phyloP scores from a whole-genome alignment of 2,113 vertebrate species.

The Lamprologus ornatipinnis region DNA sequence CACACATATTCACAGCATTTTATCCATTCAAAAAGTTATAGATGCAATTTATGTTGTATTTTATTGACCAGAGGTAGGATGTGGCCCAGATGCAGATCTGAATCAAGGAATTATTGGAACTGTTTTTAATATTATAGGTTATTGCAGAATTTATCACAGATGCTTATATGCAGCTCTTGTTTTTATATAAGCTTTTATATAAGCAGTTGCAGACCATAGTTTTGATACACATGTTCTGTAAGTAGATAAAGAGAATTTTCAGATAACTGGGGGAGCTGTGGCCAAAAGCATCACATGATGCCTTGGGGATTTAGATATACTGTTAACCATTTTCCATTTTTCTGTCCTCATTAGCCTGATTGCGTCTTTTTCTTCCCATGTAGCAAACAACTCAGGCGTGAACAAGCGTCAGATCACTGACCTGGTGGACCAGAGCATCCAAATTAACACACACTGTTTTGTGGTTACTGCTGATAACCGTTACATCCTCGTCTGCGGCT shows the following conservation, averaged over 20 bases:
- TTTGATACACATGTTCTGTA: neutral
- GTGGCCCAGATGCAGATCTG: neutral
- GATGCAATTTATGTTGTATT: neutral
- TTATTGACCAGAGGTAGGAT: neutral
- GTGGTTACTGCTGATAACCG: constrained; percentile 98
- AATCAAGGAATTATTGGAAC: neutral
- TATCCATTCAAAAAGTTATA: neutral
- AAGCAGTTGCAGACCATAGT: neutral
- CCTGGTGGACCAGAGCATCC: constrained; percentile 98
- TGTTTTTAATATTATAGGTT: neutral
- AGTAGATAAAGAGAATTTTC: neutral
- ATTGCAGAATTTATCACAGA: neutral
- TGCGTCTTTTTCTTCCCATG: neutral
- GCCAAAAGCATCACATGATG: neutral
- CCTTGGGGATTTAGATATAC: neutral
- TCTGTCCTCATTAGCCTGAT: neutral
- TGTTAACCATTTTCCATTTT: neutral
- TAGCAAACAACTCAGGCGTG: constrained; percentile 96
- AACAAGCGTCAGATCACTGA: constrained; percentile 98
- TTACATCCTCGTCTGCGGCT: constrained; percentile 95
- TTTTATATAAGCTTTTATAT: neutral
- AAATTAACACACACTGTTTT: constrained; percentile 98
- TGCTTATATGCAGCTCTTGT: neutral
- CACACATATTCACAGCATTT: neutral
- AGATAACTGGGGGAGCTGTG: neutral